Percentiles rank a stretch among this genome's conserved stretches.
Conservation (phyloP, 2,113 vertebrate species). For the Acrocephalus kingi region DNA sequence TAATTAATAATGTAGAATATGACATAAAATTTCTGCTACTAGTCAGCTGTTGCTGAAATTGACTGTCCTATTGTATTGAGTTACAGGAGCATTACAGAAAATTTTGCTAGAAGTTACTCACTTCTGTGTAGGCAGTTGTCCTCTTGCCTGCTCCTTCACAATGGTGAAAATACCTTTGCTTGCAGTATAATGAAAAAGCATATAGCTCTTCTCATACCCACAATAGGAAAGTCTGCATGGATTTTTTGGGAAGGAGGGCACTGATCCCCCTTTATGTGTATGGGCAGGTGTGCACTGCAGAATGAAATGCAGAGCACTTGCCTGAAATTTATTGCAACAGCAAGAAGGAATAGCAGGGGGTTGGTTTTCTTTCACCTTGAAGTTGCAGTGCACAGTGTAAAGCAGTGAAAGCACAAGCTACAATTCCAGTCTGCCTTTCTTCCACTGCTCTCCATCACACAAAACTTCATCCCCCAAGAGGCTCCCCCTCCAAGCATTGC, state of each 20-base stretch:
- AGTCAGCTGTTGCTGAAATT: neutral
- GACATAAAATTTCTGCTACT: neutral
- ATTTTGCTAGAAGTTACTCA: neutral
- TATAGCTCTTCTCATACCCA: neutral
- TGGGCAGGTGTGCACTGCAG: neutral
- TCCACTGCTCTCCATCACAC: neutral
- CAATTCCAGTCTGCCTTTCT: neutral
- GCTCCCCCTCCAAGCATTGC: neutral
- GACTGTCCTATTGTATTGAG: neutral
- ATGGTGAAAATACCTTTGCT: neutral
- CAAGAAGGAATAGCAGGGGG: neutral
- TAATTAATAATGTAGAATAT: constrained; percentile 17
- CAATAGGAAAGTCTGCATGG: neutral
- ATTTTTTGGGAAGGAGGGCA: neutral
- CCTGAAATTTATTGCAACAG: neutral
- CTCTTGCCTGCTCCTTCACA: neutral
- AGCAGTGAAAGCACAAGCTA: neutral
- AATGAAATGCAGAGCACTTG: neutral
- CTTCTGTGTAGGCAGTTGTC: neutral
- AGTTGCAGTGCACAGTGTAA: neutral
- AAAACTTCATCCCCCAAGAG: neutral
- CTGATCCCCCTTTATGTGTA: neutral
- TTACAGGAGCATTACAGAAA: neutral
- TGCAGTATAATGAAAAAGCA: neutral
- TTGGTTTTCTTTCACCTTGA: neutral